These are phyloP conservation scores for Stegodyphus mimosarum DNA, from an alignment of 1,140 invertebrate species.

Conservation along the genomic window DNA sequence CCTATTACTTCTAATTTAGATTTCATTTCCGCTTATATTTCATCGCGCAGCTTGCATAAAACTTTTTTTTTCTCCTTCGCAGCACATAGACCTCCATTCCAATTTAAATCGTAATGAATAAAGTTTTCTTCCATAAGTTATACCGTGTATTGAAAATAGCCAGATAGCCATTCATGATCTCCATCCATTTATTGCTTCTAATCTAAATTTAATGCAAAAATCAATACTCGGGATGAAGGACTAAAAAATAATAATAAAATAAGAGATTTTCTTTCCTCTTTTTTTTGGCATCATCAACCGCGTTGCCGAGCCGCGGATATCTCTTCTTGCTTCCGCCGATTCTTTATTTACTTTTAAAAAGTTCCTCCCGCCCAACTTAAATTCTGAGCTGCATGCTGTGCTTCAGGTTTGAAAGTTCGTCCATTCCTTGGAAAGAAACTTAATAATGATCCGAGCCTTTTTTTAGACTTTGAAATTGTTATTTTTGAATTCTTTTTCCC, in stretches of 20 bases:
- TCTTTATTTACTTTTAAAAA: too few species aligned
- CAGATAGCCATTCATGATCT: slow-evolving; percentile 35
- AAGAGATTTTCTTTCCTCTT: background rate
- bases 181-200: slow-evolving; percentile 50
- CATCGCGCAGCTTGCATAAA: too few species aligned
- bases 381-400: slow-evolving; percentile 20
- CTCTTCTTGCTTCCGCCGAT: too few species aligned
- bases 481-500: too few species aligned
- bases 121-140: slow-evolving; percentile 38
- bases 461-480: background rate
- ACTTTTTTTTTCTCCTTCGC: too few species aligned
- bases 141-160: slow-evolving; percentile 34
- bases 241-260: slow-evolving; percentile 43
- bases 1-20: too few species aligned
- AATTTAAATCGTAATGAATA: slow-evolving; percentile 56
- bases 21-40: too few species aligned
- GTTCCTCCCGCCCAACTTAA: too few species aligned
- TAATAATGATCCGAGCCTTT: slow-evolving; percentile 21
- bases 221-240: slow-evolving; percentile 41
- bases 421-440: slow-evolving; percentile 13
- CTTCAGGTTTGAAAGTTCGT: slow-evolving; percentile 14
- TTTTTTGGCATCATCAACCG: background rate
- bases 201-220: slow-evolving; percentile 59
- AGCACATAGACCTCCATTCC: slow-evolving; percentile 31
- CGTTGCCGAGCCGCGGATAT: too few species aligned